Evolutionary conservation across 2,113 vertebrate species (phyloP), one percentile per base, ranked within the genome.

Genomic region (Rhombomys opimus): DNA sequence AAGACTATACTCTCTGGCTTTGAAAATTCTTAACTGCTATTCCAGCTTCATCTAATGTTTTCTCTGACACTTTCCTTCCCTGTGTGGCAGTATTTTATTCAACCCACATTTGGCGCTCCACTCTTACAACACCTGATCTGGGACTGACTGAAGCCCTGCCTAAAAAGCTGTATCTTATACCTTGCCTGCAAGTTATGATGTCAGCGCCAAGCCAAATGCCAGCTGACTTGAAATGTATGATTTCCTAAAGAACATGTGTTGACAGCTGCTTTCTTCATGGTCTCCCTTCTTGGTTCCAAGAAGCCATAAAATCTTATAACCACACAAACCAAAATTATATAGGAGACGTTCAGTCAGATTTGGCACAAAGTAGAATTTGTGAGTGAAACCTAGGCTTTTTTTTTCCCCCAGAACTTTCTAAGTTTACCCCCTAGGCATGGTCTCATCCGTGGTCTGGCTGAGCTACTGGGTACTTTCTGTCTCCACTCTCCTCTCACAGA

Each of bases 291-390:
- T 80, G 95, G 84, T 93, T 91, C 93, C 93, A 92, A 90, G n/a
- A 95, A 68, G 75, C 94, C 89, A 91, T 93, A 96, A 97, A 96
- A 93, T 87, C 78, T 46, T 54, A 93, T 15, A 95, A 76, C 89
- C 96, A 85, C 94, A 94, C 52, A 96, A 95, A 94, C 93, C 93
- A 89, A 94, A 97, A 97, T 89, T 73, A 95, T 72, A 93, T 1
- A 54, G 94, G 82, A 96, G 86, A 85, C 57, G 0, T 63, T 87
- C 46, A 7, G 65, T 82, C 65, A 50, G 88, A 75, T 52, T 93
- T 86, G 97, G 96, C 97, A 95, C 67, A 73, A 38, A 54, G 63
- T 22, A 35, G 50, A 25, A 11, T 41, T 78, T 65, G 30, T 32
- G 50, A 82, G 27, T 67, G 22, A 67, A 93, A 38, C 7, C 52